Evolutionary conservation across 1,140 invertebrate genomes (phyloP).

Genomic region (Ceratosolen fusciceps): DNA sequence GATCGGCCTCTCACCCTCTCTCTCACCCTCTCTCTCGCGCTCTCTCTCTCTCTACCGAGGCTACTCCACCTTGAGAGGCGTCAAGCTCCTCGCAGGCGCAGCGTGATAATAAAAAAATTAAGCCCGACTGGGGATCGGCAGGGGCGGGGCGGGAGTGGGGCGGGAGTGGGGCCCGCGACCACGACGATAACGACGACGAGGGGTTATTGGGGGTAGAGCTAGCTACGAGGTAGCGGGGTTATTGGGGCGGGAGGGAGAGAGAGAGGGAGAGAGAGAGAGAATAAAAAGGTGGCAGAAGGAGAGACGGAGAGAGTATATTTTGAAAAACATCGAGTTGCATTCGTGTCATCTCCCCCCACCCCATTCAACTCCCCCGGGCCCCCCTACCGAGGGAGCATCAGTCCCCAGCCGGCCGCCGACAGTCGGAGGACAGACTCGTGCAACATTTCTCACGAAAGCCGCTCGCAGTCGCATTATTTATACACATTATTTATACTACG

Average conservation of each 20-base stretch:
- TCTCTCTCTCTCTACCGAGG: slow-evolving; percentile 27
- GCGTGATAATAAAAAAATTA: slow-evolving; percentile 40
- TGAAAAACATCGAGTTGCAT: background rate
- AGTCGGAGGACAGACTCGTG: background rate
- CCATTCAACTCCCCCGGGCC: background rate
- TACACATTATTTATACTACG: slow-evolving; percentile 44
- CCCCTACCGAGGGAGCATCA: background rate
- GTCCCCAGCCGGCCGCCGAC: background rate
- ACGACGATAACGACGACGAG: too few relatives aligned
- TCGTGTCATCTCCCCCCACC: background rate
- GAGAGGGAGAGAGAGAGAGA: background rate
- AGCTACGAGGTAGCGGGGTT: background rate
- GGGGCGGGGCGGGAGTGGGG: background rate
- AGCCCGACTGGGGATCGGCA: background rate
- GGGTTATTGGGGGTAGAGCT: too few relatives aligned
- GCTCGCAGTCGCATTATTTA: slow-evolving; percentile 43
- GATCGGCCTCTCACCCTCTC: slow-evolving; percentile 18
- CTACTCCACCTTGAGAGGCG: slow-evolving; percentile 14
- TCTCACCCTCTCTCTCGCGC: background rate
- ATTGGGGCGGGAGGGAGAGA: background rate
- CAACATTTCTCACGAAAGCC: slow-evolving; percentile 35
- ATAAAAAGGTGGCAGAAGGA: background rate
- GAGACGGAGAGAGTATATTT: slow-evolving; percentile 3
- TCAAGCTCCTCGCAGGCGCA: slow-evolving; percentile 13
- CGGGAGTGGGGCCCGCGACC: background rate